Base-by-base conservation (phyloP, 2,888 invertebrate species). In the Himalopsyche tibetana region DNA sequence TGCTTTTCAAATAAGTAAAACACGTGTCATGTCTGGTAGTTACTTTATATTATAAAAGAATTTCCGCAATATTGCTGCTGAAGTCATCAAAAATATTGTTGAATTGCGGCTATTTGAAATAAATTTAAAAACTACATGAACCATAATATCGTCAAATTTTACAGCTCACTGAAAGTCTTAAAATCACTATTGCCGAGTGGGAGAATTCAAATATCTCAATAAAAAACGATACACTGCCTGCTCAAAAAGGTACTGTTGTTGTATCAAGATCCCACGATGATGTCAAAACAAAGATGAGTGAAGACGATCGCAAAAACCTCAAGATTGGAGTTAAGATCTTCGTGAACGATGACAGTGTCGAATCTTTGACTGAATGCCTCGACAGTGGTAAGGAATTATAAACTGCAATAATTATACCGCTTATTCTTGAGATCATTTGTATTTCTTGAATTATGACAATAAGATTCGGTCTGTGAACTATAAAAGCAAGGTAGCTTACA, bases 301-400 rank as follows among this genome's bases (percentile, higher is more conserved):
- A 95, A 89, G 95, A 96, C 88, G 95, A 96, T 89, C 92, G 96
- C 79, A 94, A 95, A 89, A 96, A 97, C 89, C 92, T 97, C 55
- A 97, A 97, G 92, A 96, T 97, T 89, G 97, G 97, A 63, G 96
- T 97, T 1, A 98, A 98, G 92, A 94, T 98, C 89, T 98, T 98
- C 91, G 93, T 98, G 17, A 96, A 96, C 89, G 94, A 94, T 89
- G 94, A 95, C 85, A 94, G 96, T 88, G 93, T 94, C 69, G 92
- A 94, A 0, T 94, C 94, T 55, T 91, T 98, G 83, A 93, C 92
- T 11, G 95, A 97, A 89, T 97, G 97, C 40, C 92, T 98, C 87
- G 94, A 96, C 85, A 95, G 95, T 92, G 95, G 97, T 96, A 89
- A 55, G 82, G 45, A 42, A 56, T 42, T n/a, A 82, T 42, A 8